phyloP scores from a whole-genome alignment of 2,888 invertebrate genomes.

The Mylabris sibirica region DNA sequence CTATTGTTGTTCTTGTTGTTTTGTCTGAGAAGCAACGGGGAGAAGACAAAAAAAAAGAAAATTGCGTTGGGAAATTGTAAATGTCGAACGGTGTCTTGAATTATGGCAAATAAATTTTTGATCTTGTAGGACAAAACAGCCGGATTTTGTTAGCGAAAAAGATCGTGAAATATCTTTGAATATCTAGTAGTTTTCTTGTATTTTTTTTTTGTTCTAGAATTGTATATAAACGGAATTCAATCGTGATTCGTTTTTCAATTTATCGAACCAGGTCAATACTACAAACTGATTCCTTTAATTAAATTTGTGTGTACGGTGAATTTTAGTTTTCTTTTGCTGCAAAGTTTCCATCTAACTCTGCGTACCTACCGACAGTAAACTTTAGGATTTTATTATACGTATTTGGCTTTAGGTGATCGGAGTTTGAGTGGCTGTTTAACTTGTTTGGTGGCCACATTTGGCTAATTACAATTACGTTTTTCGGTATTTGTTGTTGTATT shows the following conservation, averaged over 20 bases:
- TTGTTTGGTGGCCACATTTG: not conserved
- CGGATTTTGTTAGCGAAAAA: not conserved
- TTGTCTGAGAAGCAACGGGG: too few species aligned
- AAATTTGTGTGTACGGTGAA: not conserved
- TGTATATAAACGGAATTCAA: not conserved
- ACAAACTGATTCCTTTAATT: not conserved
- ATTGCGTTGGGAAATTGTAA: not conserved
- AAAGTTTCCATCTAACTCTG: not conserved
- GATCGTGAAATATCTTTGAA: not conserved
- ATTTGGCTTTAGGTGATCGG: not conserved
- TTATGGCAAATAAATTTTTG: conserved; percentile 1
- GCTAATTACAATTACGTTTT: not conserved
- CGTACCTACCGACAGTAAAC: not conserved
- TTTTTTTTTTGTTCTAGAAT: not conserved
- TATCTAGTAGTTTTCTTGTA: not conserved
- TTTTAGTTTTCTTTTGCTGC: not conserved
- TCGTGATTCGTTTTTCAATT: not conserved
- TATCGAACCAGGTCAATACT: not conserved
- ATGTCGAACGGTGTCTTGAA: not conserved
- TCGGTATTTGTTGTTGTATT: not conserved
- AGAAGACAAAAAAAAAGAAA: not conserved
- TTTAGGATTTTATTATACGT: not conserved
- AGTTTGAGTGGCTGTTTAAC: not conserved
- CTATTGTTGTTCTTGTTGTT: not conserved
- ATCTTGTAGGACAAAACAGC: not conserved